Evolutionary conservation across 2,113 vertebrate genomes (phyloP), one percentile per base, ranked within the genome.

Genomic region (Sceloporus undulatus): DNA sequence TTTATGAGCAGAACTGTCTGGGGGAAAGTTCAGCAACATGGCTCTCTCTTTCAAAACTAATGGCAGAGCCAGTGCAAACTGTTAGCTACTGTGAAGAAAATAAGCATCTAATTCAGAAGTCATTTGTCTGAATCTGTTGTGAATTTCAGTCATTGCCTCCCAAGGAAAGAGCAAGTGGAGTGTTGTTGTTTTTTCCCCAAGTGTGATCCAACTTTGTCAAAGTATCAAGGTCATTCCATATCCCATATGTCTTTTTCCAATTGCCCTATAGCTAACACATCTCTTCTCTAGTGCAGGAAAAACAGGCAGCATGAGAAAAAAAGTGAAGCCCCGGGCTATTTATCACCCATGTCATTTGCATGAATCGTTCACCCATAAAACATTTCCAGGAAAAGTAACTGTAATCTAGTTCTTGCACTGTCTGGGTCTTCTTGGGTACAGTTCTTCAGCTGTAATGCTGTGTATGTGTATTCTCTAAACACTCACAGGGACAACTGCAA

Each of bases 171-270:
- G 94, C 85, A 76, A 95, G 96, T 96, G 90, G 96, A 94, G 14
- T 48, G 7, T 48, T 48, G 7, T 48, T 48, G 6, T 48, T 66
- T 66, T 88, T 96, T 96, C 95, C 96, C 96, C 96, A 96, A 97
- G 97, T 96, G 93, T 92, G 95, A 97, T 96, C 96, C 97, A 97
- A 97, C 97, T 97, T 96, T 97, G 97, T 97, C 97, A 97, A 97
- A 97, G 95, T 94, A 93, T 95, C 89, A 78, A 96, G 95, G 92
- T 97, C 95, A 93, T 87, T 84, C 62, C 34, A 34, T 34, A 34
- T 34, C 34, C 9, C 92, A 2, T 66, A 21, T 9, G 48, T 48
- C 48, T 82, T 93, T 95, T 94, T 94, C 85, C 21, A 11, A 27
- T 83, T 95, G 88, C 73, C 93, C 82, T 88, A 88, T 90, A 90